These are phyloP conservation scores for Eledona agricola DNA, from an alignment of 2,888 invertebrate genomes.

Conservation along the genomic window DNA sequence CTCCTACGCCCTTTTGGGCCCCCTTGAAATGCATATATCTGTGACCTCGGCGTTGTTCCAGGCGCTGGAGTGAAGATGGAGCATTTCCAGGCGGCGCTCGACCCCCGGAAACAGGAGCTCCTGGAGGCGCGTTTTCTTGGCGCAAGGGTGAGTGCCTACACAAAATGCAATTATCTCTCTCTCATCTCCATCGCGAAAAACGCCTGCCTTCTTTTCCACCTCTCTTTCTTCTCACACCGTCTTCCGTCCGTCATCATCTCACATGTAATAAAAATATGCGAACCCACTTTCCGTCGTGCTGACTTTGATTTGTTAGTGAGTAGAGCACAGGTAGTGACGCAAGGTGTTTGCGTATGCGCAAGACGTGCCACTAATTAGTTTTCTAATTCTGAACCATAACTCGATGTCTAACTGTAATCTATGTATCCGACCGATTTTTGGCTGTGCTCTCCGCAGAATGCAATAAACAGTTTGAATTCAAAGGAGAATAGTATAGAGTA, in stretches of 20 bases:
- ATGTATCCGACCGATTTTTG: constrained; percentile 3
- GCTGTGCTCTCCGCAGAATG: too few relatives aligned
- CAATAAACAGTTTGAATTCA: too few relatives aligned
- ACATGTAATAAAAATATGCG: too few relatives aligned
- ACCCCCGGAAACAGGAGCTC: constrained; percentile 98
- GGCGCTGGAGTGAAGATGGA: constrained; percentile 95
- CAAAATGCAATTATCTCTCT: constrained; percentile 13
- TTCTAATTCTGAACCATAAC: constrained; percentile 16
- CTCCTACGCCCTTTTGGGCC: constrained; percentile 33
- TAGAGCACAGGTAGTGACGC: constrained; percentile 8
- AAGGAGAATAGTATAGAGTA: too few relatives aligned
- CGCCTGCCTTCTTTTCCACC: constrained; percentile 14
- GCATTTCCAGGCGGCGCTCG: constrained; percentile 95
- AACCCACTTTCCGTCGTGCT: too few relatives aligned
- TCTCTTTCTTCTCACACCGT: constrained; percentile 14
- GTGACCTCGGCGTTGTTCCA: constrained; percentile 65
- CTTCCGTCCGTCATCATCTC: too few relatives aligned
- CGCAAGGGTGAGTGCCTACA: constrained; percentile 81
- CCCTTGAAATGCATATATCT: constrained; percentile 56
- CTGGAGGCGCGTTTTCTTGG: constrained; percentile 97
- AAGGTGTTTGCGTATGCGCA: constrained; percentile 14
- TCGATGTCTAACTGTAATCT: too few relatives aligned
- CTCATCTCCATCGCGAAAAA: constrained; percentile 11
- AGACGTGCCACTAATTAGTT: constrained; percentile 8
- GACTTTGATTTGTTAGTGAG: too few relatives aligned